phyloP scores from a whole-genome alignment of 2,113 vertebrate genomes.

The Struthidea cinerea region DNA sequence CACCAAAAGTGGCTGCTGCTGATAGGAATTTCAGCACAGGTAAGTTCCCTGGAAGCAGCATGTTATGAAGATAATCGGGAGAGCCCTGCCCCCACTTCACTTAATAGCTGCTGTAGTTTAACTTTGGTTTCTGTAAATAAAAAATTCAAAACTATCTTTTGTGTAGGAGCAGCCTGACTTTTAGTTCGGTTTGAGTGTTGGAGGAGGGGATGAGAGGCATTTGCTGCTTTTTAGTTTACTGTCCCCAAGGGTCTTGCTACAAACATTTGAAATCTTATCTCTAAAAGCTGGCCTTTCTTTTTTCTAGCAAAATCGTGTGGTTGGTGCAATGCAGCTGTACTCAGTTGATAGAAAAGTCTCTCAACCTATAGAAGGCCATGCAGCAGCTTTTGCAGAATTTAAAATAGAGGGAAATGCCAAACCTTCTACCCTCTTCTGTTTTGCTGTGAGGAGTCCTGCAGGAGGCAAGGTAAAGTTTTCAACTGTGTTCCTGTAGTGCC shows the following conservation, averaged over 20 bases:
- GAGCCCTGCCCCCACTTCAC: not conserved
- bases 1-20: conserved; percentile 91
- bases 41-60: conserved; percentile 39
- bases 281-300: not conserved
- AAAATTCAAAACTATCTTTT: not conserved
- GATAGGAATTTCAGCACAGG: conserved; percentile 91
- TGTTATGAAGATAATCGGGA: not conserved
- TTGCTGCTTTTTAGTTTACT: not conserved
- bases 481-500: not conserved
- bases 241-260: not conserved
- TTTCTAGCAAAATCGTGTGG: conserved; percentile 88
- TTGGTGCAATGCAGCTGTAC: conserved; percentile 92
- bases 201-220: not conserved
- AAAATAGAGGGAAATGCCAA: conserved; percentile 87
- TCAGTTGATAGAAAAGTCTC: conserved; percentile 93
- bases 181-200: rapidly evolving
- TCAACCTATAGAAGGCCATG: conserved; percentile 90
- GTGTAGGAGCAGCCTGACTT: not conserved
- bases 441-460: conserved; percentile 85
- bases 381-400: conserved; percentile 90
- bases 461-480: conserved; percentile 85
- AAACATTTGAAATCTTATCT: not conserved
- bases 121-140: not conserved
- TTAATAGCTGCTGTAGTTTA: not conserved
- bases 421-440: conserved; percentile 88